Evolutionary conservation across 2,797 vertebrate species (phyloP).

Genomic region (Rhinichthys osculus): DNA sequence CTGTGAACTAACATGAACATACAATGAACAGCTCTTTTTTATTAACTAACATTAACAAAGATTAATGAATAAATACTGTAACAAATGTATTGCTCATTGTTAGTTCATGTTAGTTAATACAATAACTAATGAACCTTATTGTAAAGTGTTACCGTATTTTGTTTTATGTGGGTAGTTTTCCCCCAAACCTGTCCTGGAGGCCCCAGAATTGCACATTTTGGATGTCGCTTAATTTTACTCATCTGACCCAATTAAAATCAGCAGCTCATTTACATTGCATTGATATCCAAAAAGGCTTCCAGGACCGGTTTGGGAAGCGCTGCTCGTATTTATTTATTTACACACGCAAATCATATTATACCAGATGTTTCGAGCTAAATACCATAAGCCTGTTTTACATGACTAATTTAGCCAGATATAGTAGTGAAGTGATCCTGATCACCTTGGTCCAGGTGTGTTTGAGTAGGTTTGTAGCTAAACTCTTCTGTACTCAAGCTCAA

Average conservation of each 20-base stretch:
- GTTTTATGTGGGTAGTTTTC: too few relatives aligned
- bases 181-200: too few relatives aligned
- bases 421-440: background rate
- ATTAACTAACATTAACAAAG: too few relatives aligned
- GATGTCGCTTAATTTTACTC: background rate
- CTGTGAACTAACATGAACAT: too few relatives aligned
- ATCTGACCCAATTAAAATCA: background rate
- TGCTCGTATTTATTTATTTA: background rate
- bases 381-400: background rate
- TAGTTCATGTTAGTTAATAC: too few relatives aligned
- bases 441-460: background rate
- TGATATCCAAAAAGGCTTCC: background rate
- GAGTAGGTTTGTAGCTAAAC: background rate
- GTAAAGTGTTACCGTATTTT: too few relatives aligned
- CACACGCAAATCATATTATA: background rate
- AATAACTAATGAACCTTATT: too few relatives aligned
- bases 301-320: background rate
- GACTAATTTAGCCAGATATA: background rate
- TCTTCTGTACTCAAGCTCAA: background rate
- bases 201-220: background rate
- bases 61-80: too few relatives aligned
- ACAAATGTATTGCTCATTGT: too few relatives aligned
- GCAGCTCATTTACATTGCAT: background rate
- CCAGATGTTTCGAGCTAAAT: background rate
- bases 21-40: too few relatives aligned